These are phyloP conservation scores for Brachionus manjavacas DNA, from an alignment of 1,140 invertebrate species.

Conservation along the genomic window DNA sequence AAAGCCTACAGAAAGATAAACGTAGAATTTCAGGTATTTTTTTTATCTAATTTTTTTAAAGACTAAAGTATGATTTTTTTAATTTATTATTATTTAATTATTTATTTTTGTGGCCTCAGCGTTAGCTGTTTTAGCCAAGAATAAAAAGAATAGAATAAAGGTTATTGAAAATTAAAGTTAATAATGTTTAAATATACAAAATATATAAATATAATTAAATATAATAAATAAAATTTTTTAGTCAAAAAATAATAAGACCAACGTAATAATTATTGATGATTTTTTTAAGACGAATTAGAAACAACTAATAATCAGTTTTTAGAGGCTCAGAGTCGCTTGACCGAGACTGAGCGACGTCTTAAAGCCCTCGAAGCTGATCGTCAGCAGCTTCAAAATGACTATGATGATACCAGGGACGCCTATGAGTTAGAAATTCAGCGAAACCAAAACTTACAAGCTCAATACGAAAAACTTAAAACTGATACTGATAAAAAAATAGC, in stretches of 20 bases:
- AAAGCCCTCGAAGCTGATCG: slow-evolving; percentile 40
- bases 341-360: neutral
- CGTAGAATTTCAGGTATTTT: slow-evolving; percentile 7
- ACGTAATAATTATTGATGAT: too few species aligned
- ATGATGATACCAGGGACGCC: slow-evolving; percentile 15
- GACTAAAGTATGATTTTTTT: too few species aligned
- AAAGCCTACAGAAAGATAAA: slow-evolving; percentile 5
- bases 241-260: too few species aligned
- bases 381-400: neutral
- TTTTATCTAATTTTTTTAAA: neutral
- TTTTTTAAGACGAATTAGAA: slow-evolving; percentile 38
- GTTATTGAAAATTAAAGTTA: too few species aligned
- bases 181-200: too few species aligned
- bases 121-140: too few species aligned
- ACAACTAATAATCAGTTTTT: neutral
- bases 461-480: slow-evolving; percentile 2
- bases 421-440: neutral
- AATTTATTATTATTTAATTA: too few species aligned
- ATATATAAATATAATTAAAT: too few species aligned
- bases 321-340: neutral
- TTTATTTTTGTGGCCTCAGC: too few species aligned
- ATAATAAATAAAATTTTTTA: too few species aligned
- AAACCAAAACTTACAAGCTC: neutral
- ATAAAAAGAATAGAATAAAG: too few species aligned
- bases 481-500: slow-evolving; percentile 36